Percentiles rank a stretch among this genome's conserved stretches.
phyloP scores from a whole-genome alignment of 1,140 invertebrate genomes.

The Bombus cullumanus region DNA sequence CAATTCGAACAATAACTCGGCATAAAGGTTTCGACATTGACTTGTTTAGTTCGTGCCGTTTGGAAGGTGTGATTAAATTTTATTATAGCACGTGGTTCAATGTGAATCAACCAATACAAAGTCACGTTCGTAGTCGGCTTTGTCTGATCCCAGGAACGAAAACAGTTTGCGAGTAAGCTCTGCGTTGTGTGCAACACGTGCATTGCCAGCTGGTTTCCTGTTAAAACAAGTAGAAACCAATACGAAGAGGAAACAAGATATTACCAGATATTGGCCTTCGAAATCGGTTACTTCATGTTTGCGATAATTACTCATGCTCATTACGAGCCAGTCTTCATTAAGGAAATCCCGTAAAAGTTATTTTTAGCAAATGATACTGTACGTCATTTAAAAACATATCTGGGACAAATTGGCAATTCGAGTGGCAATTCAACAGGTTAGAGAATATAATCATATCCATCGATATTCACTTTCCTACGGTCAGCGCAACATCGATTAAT shows the following conservation, averaged over 20 bases:
- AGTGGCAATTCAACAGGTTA: no score
- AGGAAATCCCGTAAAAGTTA: no score
- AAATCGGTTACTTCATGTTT: background rate
- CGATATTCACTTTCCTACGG: background rate
- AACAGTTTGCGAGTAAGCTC: background rate
- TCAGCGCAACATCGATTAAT: background rate
- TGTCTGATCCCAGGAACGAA: background rate
- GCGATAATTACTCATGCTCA: background rate
- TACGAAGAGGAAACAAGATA: background rate
- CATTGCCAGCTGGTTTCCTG: background rate
- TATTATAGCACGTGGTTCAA: background rate
- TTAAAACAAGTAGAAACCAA: background rate
- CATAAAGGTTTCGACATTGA: background rate
- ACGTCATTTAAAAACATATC: no score
- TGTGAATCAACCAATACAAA: background rate
- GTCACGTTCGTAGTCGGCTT: constrained; percentile 10
- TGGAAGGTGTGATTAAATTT: no score
- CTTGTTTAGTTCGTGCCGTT: background rate
- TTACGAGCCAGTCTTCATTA: no score
- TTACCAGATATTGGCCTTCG: background rate
- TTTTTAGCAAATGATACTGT: no score
- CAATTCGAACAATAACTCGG: background rate
- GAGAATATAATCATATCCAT: background rate
- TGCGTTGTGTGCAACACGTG: background rate
- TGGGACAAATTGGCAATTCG: no score